Base-by-base conservation (phyloP, 1,140 invertebrate genomes). In the Capitella teleta region DNA sequence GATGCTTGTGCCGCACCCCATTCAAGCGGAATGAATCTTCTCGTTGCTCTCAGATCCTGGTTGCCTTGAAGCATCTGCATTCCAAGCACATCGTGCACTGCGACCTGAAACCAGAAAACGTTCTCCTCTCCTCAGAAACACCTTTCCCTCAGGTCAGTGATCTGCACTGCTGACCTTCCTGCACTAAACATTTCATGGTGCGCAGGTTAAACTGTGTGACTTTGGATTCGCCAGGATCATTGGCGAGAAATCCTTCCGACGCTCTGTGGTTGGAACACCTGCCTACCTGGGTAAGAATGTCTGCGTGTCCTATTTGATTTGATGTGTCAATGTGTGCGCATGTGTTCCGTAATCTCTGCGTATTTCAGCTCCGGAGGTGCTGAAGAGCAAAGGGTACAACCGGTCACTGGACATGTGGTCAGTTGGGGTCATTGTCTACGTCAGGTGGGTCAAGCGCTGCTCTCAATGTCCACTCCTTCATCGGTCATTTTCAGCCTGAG, bases 331-430 rank as follows among this genome's bases (percentile, higher is more conserved):
- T 32, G 30, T 32, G 30, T 32, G 30, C n/a, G 30, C n/a, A n/a
- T 32, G 30, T 32, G 30, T 32, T n/a, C n/a, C n/a, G n/a, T n/a
- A n/a, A n/a, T n/a, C n/a, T n/a, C 10, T 34, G 32, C 32, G n/a
- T 21, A 32, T 19, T 51, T 26, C 97, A 85, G 94, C 95, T n/a
- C 94, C 95, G 1, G 92, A 98, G 76, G 95, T 98, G 1, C 74
- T 98, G 16, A 80, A 93, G 48, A 97, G 97, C 70, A 98, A 98
- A 74, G 91, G 94, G 10, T 99, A 98, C 75, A 98, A 99, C 74
- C 78, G 94, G 19, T 96, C 91, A 0, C 74, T 99, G 57, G 95
- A 99, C 74, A 98, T 99, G 94, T 98, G 95, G 95, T 94, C 89
- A 61, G 92, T 97, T 44, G 95, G 95, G 21, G 95, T 99, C 0